These are phyloP conservation scores for Eptatretus atami DNA, from an alignment of 2,797 vertebrate species.

Conservation along the genomic window DNA sequence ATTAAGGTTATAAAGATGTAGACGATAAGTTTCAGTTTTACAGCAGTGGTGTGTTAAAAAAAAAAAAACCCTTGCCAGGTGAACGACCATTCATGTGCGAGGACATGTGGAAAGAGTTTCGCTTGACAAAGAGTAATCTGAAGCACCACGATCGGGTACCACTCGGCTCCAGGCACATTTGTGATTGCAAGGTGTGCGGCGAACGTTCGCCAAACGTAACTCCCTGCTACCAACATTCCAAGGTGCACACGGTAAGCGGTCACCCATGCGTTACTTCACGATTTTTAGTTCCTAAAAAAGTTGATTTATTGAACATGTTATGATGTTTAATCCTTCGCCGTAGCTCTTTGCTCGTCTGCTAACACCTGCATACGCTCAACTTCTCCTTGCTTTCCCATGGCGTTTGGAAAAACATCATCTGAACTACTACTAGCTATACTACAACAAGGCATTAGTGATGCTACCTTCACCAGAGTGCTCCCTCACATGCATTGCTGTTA, in stretches of 20 bases:
- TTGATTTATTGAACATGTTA: neutral
- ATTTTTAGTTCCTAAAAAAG: neutral
- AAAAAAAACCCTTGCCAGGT: conserved; percentile 17
- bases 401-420: too few species aligned
- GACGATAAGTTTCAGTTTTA: too few species aligned
- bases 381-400: too few species aligned
- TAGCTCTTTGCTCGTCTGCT: too few species aligned
- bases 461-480: too few species aligned
- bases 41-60: too few species aligned
- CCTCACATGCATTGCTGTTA: neutral
- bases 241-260: conserved; percentile 61
- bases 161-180: conserved; percentile 67
- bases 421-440: too few species aligned
- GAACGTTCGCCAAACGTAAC: conserved; percentile 82
- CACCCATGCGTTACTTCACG: too few species aligned
- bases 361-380: too few species aligned
- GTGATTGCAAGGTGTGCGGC: conserved; percentile 55
- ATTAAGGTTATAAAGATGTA: too few species aligned
- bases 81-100: conserved; percentile 95
- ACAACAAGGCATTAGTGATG: too few species aligned
- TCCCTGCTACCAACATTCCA: conserved; percentile 77
- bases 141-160: conserved; percentile 79
- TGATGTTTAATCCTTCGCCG: too few species aligned
- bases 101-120: conserved; percentile 78
- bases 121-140: conserved; percentile 86